Evolutionary conservation across 2,888 invertebrate species (phyloP), one percentile per base, ranked within the genome.

Genomic region (Gryllus longicercus): DNA sequence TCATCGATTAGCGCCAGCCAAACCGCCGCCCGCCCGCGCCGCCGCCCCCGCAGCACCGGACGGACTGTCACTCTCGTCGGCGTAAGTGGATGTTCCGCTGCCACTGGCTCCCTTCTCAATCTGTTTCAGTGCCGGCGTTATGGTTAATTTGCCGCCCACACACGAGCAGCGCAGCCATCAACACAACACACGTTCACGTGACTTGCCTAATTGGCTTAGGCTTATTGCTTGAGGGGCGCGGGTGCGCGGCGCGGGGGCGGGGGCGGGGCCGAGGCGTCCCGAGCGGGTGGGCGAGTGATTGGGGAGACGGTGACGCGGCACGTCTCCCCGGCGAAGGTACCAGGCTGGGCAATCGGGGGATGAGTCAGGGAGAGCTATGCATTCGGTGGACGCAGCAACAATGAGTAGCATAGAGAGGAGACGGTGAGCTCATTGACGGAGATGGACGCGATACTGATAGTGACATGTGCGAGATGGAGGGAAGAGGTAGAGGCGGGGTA

Each of bases 21-120:
- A 38, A 38, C 38, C 38, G 5, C 38, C 38, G 38, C 38, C 38
- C 38, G 38, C 38, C 38, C 38, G 8, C 38, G 38, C 38, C 38
- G 8, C 38, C 38, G 38, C 38, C 38, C 38, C 38, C 38, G 38
- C 8, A 38, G 38, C 38, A 0, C 38, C 38, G 38, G 38, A 38
- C 38, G 8, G 38, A 38, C 38, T 38, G 63, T 63, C 63, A 63
- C 63, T 63, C 63, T 63, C 63, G 63, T 63, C n/a, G 14, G 63
- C 63, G 63, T 63, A 63, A 63, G 63, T 63, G 63, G 63, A 63
- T 63, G 63, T 63, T 63, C 63, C 63, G 63, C 16, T n/a, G 63
- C n/a, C 63, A 11, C 63, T 14, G 63, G 14, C 63, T n/a, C 63
- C 38, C 38, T 38, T 38, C 38, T 38, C 38, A 38, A 38, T 38